Evolutionary conservation across 1,140 invertebrate genomes (phyloP).

Genomic region (Achatina immaculata): DNA sequence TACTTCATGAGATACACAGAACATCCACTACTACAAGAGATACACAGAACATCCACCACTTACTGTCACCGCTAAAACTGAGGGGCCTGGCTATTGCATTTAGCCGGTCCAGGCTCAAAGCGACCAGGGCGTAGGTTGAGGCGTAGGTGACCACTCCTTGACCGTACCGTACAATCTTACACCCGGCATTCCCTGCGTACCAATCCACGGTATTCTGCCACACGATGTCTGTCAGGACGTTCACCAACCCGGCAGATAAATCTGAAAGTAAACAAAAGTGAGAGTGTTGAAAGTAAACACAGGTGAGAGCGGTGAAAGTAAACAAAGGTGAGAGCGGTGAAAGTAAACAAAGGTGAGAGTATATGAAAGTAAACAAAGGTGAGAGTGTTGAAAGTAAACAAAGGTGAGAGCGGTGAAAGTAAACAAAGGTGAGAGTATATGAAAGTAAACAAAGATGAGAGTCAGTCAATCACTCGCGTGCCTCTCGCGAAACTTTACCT

Average conservation of each 20-base stretch:
- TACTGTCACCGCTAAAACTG: conserved; percentile 56
- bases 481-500: no score
- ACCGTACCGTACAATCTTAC: conserved; percentile 58
- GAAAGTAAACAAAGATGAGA: no score
- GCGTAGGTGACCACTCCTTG: conserved; percentile 80
- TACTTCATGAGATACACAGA: no score
- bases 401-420: no score
- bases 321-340: no score
- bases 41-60: not conserved
- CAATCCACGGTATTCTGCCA: conserved; percentile 62
- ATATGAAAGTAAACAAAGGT: conserved; percentile 43
- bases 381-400: not conserved
- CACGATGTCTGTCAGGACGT: conserved; percentile 60
- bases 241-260: conserved; percentile 58
- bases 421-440: no score
- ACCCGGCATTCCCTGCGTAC: conserved; percentile 56
- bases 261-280: conserved; percentile 43
- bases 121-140: conserved; percentile 94
- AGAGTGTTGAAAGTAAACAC: no score
- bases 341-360: no score
- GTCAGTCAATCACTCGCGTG: no score
- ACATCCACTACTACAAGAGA: not conserved
- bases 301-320: no score
- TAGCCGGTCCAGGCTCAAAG: conserved; percentile 93
- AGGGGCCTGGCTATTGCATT: conserved; percentile 95